These are phyloP conservation scores for Grapholita molesta DNA, from an alignment of 1,140 invertebrate species.

Conservation along the genomic window DNA sequence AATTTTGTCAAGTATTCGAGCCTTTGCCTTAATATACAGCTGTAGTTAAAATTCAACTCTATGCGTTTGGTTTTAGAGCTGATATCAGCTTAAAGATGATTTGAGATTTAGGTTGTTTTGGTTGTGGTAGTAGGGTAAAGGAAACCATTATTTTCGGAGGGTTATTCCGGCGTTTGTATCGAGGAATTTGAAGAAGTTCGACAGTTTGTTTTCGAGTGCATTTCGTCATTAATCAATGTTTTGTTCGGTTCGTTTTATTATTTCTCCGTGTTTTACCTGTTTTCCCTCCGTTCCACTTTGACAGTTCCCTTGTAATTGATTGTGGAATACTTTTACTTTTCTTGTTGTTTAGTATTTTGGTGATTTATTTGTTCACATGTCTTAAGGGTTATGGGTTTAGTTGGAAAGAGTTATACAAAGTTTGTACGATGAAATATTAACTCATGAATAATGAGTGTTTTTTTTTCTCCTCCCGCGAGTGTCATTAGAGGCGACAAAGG, in stretches of 20 bases:
- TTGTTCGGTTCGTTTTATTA: slow-evolving; percentile 65
- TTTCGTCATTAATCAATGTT: slow-evolving; percentile 77
- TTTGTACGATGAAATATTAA: too few relatives aligned
- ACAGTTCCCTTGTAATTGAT: slow-evolving; percentile 70
- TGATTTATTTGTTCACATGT: slow-evolving; percentile 5
- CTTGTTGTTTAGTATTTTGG: background rate
- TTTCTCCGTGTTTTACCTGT: slow-evolving; percentile 66
- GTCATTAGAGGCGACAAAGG: too few relatives aligned
- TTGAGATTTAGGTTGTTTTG: slow-evolving; percentile 25
- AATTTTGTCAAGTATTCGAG: slow-evolving; percentile 52
- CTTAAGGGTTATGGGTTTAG: background rate
- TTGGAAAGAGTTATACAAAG: background rate
- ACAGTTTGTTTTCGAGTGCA: slow-evolving; percentile 77
- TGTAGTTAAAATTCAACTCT: slow-evolving; percentile 24
- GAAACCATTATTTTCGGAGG: slow-evolving; percentile 75
- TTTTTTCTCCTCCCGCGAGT: too few relatives aligned
- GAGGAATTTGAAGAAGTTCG: slow-evolving; percentile 75
- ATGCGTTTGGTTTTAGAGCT: slow-evolving; percentile 14
- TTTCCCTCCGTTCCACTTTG: slow-evolving; percentile 55
- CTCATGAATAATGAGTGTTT: too few relatives aligned
- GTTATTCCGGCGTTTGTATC: slow-evolving; percentile 73
- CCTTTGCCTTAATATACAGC: slow-evolving; percentile 35
- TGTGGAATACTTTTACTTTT: slow-evolving; percentile 32
- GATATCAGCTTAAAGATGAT: slow-evolving; percentile 1
- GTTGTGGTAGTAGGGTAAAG: slow-evolving; percentile 41